These are phyloP conservation scores for Pseudochirops corinnae DNA, from an alignment of 2,797 vertebrate genomes.

Conservation along the genomic window DNA sequence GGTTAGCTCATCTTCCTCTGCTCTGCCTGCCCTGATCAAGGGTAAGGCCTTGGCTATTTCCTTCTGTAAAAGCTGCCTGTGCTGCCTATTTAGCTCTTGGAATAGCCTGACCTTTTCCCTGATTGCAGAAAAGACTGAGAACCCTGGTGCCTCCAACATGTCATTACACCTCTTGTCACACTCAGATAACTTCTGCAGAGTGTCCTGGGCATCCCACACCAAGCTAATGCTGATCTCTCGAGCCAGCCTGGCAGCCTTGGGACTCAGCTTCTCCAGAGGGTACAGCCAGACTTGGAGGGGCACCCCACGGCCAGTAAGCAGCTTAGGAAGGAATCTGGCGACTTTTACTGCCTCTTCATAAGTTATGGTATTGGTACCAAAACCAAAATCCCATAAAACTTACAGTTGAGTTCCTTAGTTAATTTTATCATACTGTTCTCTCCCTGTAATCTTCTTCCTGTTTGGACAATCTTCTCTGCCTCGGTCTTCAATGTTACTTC, in stretches of 20 bases:
- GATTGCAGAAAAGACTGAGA: too few relatives aligned
- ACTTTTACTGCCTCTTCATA: constrained; percentile 60
- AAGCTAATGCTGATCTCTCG: neutral
- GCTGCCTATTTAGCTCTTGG: too few relatives aligned
- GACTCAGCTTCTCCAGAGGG: constrained; percentile 12
- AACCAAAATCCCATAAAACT: constrained; percentile 44
- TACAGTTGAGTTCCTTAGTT: constrained; percentile 29
- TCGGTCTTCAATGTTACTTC: neutral
- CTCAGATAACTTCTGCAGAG: too few relatives aligned
- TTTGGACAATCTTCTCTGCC: neutral
- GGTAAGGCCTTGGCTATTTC: constrained; percentile 65
- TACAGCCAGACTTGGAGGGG: constrained; percentile 72
- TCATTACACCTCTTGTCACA: too few relatives aligned
- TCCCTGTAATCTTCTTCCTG: too few relatives aligned
- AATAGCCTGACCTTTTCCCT: too few relatives aligned
- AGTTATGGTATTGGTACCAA: constrained; percentile 4
- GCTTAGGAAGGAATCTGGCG: constrained; percentile 54
- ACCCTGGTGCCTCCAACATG: too few relatives aligned
- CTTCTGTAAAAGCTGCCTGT: too few relatives aligned
- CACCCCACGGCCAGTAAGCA: constrained; percentile 57
- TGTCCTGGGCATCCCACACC: too few relatives aligned
- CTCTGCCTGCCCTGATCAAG: constrained; percentile 60
- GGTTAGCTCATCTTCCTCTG: constrained; percentile 54
- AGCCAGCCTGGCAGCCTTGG: neutral
- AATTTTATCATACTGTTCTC: neutral